A percentile compares a stretch with the other conserved stretches of the same genome.
These are phyloP conservation scores for Baryphthengus martii DNA, from an alignment of 2,113 vertebrate genomes.

Conservation along the genomic window DNA sequence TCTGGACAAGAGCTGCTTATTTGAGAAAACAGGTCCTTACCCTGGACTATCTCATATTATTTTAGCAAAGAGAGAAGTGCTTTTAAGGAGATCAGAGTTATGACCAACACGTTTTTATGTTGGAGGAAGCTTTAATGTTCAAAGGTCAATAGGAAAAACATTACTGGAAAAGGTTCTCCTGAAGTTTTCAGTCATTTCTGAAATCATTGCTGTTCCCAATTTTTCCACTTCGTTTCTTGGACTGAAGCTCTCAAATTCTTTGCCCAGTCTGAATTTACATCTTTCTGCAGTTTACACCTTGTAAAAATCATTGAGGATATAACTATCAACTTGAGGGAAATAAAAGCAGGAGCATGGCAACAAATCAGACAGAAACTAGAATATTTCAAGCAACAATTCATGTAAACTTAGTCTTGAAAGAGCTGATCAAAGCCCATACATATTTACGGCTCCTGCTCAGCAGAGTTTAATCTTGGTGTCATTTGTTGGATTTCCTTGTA, in stretches of 20 bases:
- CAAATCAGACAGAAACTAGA: not conserved
- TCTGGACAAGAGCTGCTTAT: not conserved
- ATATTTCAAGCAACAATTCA: not conserved
- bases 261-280: not conserved
- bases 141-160: not conserved
- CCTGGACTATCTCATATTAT: not conserved
- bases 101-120: not conserved
- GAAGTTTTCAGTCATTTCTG: not conserved
- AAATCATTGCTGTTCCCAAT: not conserved
- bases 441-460: not conserved
- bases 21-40: not conserved
- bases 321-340: not conserved
- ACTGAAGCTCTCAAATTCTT: not conserved
- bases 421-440: not conserved
- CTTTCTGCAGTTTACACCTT: not conserved
- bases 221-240: not conserved
- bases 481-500: not conserved
- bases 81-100: not conserved
- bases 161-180: not conserved
- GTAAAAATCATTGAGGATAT: not conserved
- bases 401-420: not conserved
- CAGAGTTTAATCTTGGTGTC: not conserved
- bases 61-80: not conserved
- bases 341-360: not conserved
- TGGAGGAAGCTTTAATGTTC: not conserved